These are phyloP conservation scores for Drosophila flavopinicola DNA, from an alignment of 2,888 invertebrate species.

Conservation along the genomic window DNA sequence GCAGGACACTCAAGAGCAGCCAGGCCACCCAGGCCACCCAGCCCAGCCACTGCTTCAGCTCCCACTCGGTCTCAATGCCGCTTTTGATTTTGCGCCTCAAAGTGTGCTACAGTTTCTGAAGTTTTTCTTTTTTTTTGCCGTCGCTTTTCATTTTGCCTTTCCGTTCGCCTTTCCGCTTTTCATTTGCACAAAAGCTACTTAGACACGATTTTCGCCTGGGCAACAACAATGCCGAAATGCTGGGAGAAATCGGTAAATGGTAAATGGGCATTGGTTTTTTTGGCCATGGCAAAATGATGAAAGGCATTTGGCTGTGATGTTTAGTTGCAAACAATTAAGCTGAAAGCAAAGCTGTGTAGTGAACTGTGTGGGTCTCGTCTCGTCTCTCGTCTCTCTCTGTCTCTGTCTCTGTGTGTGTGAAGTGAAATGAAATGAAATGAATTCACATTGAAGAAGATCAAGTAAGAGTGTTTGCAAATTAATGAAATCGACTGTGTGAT, in stretches of 20 bases:
- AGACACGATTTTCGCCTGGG: constrained; percentile 62
- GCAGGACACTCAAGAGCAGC: constrained; percentile 8
- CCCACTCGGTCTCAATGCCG: constrained; percentile 21
- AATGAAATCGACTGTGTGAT: constrained; percentile 20
- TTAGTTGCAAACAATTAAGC: constrained; percentile 78
- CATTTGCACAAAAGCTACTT: constrained; percentile 76
- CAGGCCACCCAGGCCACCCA: neutral
- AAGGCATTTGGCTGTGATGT: constrained; percentile 73
- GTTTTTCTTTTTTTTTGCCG: constrained; percentile 19
- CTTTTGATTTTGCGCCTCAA: constrained; percentile 57
- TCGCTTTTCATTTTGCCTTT: constrained; percentile 20
- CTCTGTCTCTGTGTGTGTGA: constrained; percentile 31
- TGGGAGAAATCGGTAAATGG: constrained; percentile 1
- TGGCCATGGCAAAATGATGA: constrained; percentile 57
- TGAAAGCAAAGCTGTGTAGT: constrained; percentile 76
- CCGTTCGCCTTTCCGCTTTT: constrained; percentile 56
- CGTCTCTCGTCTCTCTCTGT: constrained; percentile 17
- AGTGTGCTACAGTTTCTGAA: constrained; percentile 54
- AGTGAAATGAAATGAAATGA: constrained; percentile 51
- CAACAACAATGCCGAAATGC: constrained; percentile 18
- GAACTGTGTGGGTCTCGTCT: constrained; percentile 35
- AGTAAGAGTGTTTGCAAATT: constrained; percentile 1
- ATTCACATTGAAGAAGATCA: constrained; percentile 43
- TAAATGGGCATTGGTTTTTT: constrained; percentile 26
- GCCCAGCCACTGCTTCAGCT: neutral